Base-by-base conservation (phyloP, 2,888 invertebrate species). In the Drosophila robusta region DNA sequence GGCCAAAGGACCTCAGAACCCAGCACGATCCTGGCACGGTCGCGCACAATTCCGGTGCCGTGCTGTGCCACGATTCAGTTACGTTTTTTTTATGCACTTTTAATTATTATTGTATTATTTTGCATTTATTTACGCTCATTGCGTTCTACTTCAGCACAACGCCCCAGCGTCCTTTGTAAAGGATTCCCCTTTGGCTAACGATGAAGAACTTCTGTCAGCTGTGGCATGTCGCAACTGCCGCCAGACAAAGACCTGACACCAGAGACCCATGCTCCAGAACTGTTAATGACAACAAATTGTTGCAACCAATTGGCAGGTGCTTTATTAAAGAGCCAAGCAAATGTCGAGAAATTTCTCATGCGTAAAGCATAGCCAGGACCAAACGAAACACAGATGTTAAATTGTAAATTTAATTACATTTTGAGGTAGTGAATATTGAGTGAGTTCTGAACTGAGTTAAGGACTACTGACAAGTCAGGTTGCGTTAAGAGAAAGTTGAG, bases 61-160 rank as follows among this genome's bases (percentile, higher is more conserved):
- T 49, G 45, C 62, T 18, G 51, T 29, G 52, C 38, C 46, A 16
- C 52, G 42, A 39, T 41, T 41, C 60, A n/a, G 16, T 47, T 39
- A 50, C 39, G 65, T 51, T 70, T 71, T 85, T 74, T 85, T 74
- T 61, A 66, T 70, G 62, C 72, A 57, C 70, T 75, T 79, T 87
- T 79, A 79, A 84, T 79, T 75, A 87, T 82, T 85, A 87, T 85
- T 87, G 75, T 79, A 82, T 86, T 84, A 84, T 79, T 85, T 87
- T 87, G 70, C 88, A 85, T 82, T 87, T 85, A 82, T 83, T 87
- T 75, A 80, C 84, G 75, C 69, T 49, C 76, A 56, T 54, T 46
- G 66, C 75, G 46, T 44, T 34, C 66, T 18, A 36, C 58, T 38
- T 41, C 46, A 52, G 16, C 45, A 9, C 32, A 32, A 11, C 9